Base-by-base conservation (phyloP, 2,797 vertebrate species). In the Poecilia velifera region DNA sequence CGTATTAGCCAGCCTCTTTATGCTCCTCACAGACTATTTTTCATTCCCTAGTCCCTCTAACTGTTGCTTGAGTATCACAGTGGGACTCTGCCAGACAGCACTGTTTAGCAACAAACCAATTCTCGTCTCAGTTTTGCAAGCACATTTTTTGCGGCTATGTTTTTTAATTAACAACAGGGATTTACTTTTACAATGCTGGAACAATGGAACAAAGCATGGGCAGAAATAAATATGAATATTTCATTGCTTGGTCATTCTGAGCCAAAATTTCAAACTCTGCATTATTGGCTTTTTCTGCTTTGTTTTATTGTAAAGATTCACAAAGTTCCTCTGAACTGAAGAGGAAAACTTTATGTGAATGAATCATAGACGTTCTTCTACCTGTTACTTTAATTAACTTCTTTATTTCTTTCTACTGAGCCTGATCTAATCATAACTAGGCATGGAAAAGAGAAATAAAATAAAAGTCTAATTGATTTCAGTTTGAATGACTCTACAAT, bases 1-100 rank as follows among this genome's bases (percentile, higher is more conserved):
- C 84, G 62, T 75, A 83, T 81, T 86, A 80, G 73, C 73, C 81
- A 81, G 83, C 73, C 68, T 87, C 72, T 72, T 85, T 80, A 62
- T 79, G 75, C 76, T 80, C 81, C 74, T 75, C 57, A 74, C 79
- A 76, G 22, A 13, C 71, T 39, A 76, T 73, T 85, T 28, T 72
- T 45, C 1, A 8, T 34, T 39, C 18, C 34, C 22, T 25, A 47
- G 62, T 59, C 34, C 76, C 73, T 84, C 84, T 78, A 76, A 82
- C 77, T 82, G 70, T 51, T 74, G 79, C 84, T 84, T 76, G 45
- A 75, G 36, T 13, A 16, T 80, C 85, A 91, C 84, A 84, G 80
- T 82, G 86, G 47, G 84, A 85, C 41, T 74, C 77, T 86, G 89
- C 92, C 31, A 86, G 81, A 90, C 86, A 80, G 79, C 72, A 74